These are phyloP conservation scores for Brachystomella parvula DNA, from an alignment of 1,140 invertebrate genomes.

Conservation along the genomic window DNA sequence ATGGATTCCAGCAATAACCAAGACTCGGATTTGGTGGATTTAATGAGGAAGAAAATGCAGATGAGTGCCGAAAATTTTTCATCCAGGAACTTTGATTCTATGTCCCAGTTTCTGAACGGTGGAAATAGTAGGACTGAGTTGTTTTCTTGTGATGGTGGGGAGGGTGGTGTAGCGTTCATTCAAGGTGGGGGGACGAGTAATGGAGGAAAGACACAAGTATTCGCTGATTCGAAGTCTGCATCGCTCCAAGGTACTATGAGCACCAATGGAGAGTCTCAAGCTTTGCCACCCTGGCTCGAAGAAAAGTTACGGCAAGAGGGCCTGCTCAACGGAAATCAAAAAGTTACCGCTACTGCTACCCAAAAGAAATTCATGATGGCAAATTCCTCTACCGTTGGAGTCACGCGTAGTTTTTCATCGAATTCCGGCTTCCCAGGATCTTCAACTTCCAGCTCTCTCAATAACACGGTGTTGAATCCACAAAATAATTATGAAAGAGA, in stretches of 20 bases:
- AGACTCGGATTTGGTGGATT: neutral
- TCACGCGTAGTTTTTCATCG: slow-evolving; percentile 27
- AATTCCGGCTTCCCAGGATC: slow-evolving; percentile 15
- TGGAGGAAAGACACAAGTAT: neutral
- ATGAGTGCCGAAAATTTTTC: slow-evolving; percentile 13
- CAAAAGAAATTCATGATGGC: neutral
- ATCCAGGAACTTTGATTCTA: neutral
- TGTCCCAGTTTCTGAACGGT: neutral
- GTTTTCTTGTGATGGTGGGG: neutral
- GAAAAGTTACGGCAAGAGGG: neutral
- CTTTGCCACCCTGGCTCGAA: neutral
- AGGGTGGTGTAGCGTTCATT: neutral
- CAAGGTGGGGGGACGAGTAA: neutral
- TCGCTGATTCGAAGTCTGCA: neutral
- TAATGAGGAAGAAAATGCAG: neutral
- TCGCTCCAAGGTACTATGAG: neutral
- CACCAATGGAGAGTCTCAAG: neutral
- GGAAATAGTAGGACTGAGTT: neutral
- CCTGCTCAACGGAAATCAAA: neutral
- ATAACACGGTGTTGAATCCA: neutral
- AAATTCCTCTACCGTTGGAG: slow-evolving; percentile 12
- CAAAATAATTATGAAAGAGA: neutral
- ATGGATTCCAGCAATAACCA: neutral
- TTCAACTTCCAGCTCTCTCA: neutral
- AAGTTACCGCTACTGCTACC: slow-evolving; percentile 4